A percentile compares a stretch with the other conserved stretches of the same genome.
phyloP scores from a whole-genome alignment of 2,113 vertebrate species.

The Entomyzon cyanotis region DNA sequence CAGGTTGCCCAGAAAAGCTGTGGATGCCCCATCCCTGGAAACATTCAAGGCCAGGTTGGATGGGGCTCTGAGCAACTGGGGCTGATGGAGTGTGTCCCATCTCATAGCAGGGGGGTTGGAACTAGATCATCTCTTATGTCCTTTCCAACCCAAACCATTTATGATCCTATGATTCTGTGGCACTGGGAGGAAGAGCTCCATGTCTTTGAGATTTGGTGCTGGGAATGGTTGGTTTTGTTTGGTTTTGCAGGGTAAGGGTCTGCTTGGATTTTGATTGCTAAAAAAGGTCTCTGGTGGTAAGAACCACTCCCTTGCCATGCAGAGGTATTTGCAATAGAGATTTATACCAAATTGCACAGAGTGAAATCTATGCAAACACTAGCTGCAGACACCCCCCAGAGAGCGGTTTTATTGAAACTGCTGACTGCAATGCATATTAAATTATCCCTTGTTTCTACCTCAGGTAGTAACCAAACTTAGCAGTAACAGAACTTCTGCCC shows the following conservation, averaged over 20 bases:
- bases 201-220: neutral
- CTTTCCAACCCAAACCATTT: neutral
- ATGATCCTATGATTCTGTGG: neutral
- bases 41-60: neutral
- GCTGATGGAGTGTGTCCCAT: neutral
- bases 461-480: neutral
- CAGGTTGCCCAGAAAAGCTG: neutral
- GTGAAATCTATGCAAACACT: neutral
- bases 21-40: neutral
- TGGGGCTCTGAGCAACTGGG: fast-evolving
- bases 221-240: neutral
- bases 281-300: neutral
- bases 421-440: neutral
- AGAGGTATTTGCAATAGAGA: neutral
- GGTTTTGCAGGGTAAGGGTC: neutral
- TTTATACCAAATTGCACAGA: neutral
- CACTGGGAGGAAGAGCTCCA: fast-evolving
- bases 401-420: neutral
- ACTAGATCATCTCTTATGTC: neutral
- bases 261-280: neutral
- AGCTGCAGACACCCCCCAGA: neutral
- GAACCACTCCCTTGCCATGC: neutral
- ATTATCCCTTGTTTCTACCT: neutral
- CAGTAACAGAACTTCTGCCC: neutral
- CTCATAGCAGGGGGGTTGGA: neutral